Conservation (phyloP, 2,113 vertebrate genomes). For the Actinemys pallida region DNA sequence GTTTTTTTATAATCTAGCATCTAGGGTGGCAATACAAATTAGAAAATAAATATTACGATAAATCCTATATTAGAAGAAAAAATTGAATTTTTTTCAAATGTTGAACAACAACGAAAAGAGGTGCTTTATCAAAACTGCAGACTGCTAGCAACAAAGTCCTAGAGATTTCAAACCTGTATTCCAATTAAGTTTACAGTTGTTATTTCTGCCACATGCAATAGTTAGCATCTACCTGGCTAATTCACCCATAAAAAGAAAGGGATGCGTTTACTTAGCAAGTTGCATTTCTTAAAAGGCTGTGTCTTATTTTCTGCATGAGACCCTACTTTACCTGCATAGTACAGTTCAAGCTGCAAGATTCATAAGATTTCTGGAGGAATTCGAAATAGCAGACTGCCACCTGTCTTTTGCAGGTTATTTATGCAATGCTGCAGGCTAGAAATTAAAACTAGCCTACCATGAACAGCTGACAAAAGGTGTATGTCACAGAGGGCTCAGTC, state of each 20-base stretch:
- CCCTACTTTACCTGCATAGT: background rate
- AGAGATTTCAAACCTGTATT: background rate
- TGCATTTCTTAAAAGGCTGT: background rate
- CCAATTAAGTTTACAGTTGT: background rate
- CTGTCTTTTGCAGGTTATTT: constrained; percentile 33
- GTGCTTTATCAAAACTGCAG: background rate
- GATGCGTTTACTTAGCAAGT: background rate
- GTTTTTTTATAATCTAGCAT: background rate
- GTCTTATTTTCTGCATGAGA: background rate
- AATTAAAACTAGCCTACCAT: background rate
- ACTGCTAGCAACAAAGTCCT: background rate
- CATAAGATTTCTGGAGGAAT: background rate
- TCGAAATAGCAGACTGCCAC: constrained; percentile 56
- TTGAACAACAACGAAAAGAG: background rate
- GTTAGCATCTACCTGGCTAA: background rate
- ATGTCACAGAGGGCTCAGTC: background rate
- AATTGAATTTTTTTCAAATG: background rate
- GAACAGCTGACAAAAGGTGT: background rate
- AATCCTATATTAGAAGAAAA: background rate
- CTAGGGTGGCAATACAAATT: background rate
- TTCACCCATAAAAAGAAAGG: background rate
- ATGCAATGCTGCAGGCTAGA: constrained; percentile 48
- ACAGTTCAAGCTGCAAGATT: background rate
- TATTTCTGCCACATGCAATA: background rate
- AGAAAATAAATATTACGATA: background rate